Evolutionary conservation across 2,888 invertebrate species (phyloP), one percentile per base, ranked within the genome.

Genomic region (Trachelus stipa): DNA sequence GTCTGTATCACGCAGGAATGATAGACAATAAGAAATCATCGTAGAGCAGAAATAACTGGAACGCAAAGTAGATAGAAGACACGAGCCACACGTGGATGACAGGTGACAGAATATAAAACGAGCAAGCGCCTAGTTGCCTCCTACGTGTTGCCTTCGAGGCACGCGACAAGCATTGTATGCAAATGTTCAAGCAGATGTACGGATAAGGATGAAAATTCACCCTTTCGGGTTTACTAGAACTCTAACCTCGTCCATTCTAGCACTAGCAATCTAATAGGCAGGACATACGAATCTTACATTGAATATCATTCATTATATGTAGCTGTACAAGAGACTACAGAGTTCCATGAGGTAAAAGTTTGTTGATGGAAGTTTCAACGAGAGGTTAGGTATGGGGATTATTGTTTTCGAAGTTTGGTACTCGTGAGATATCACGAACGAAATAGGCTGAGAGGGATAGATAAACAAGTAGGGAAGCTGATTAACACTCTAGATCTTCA

Each of bases 151-250:
- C 79, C 81, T 86, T 82, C 74, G 75, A 82, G 86, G 84, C 88
- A 89, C 88, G 90, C 90, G 89, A 89, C 88, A 85, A 85, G 87
- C 86, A 88, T 89, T 89, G 88, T 90, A 90, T 90, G 89, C 86
- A 88, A 91, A 90, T 90, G 82, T 68, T 69, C 69, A 9, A 31
- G 40, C 68, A 80, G 80, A 79, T 40, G 73, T 81, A 79, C 77
- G 79, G 81, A 83, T 82, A 84, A 82, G 81, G 69, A 76, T 77
- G 82, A 83, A 85, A 85, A 84, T 83, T 83, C 79, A 78, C 82
- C 73, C 34, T 75, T 76, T 56, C 68, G 71, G 31, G 71, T 71
- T 71, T 71, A 15, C 71, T 12, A 31, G 71, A 23, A 34, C 31
- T 71, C 31, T 31, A 71, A 12, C 71, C 31, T 71, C 71, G 9